Base-by-base conservation (phyloP, 2,797 vertebrate genomes). In the Luscinia megarhynchos region DNA sequence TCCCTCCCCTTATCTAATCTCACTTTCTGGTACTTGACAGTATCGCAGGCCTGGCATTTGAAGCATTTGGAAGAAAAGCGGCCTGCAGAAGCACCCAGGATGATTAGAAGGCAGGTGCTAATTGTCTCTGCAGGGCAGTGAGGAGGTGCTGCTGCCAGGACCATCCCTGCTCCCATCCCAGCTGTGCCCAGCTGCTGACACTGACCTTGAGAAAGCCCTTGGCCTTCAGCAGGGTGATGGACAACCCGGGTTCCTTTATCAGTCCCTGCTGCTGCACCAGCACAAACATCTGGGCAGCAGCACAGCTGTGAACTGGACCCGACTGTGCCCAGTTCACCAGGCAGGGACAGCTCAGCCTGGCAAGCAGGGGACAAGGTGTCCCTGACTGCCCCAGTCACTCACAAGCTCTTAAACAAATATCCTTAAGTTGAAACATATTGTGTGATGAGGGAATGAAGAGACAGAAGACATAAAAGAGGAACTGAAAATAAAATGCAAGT, bases 1-100 rank as follows among this genome's bases (percentile, higher is more conserved):
- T 61, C 5, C 81, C 57, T 68, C 66, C 51, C 67, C 75, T 92
- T 95, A 95, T 94, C 94, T 94, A 93, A 96, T 94, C 94, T 64
- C 8, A 70, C 67, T 84, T 70, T 36, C 58, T 7, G 15, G 75
- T 41, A 87, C 94, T 92, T 66, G 43, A 75, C 76, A 77, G 24
- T 87, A 94, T 83, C 75, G 8, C 14, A 45, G 36, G 68, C 26
- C 80, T 68, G 94, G 92, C 79, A 96, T 94, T 74, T 72, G 26
- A 95, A 95, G 75, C 81, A 95, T 95, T 4, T 93, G 66, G 72
- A 83, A 75, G 84, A 29, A 92, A 90, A 94, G 34, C 64, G 93
- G 72, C 8, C 38, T 26, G 72, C 62, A 91, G 84, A 87, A 91
- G 87, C 66, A 41, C 4, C 19, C 36, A 9, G 43, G 51, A 32